These are phyloP conservation scores for Corythaixoides concolor DNA, from an alignment of 2,113 vertebrate species.

Conservation along the genomic window DNA sequence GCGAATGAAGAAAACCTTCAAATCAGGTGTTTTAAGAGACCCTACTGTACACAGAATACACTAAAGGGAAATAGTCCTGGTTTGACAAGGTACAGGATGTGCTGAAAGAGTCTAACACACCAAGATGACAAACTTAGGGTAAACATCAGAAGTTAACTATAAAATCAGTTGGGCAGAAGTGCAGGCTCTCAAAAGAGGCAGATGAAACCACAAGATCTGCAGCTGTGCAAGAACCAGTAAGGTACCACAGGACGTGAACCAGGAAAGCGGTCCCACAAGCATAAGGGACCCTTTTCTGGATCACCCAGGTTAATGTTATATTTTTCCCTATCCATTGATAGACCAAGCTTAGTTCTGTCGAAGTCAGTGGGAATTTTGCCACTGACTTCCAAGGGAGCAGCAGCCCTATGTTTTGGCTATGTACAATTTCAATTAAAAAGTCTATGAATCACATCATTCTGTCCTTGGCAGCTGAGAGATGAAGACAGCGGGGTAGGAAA, in stretches of 20 bases:
- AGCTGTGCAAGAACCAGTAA: neutral
- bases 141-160: neutral
- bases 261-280: neutral
- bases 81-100: neutral
- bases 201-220: neutral
- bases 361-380: conserved; percentile 35
- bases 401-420: conserved; percentile 21
- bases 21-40: neutral
- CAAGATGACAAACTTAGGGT: neutral
- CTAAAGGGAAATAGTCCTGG: neutral
- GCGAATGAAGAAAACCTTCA: neutral
- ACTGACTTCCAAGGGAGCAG: conserved; percentile 25
- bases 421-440: conserved; percentile 44
- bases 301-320: neutral
- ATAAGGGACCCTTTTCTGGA: neutral
- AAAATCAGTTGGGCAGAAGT: neutral
- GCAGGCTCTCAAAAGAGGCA: neutral
- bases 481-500: conserved; percentile 56
- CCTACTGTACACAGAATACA: neutral
- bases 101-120: neutral
- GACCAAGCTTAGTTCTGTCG: neutral
- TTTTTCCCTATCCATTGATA: neutral
- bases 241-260: neutral
- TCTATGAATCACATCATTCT: conserved; percentile 39
- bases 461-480: conserved; percentile 35